A percentile compares a stretch with the other conserved stretches of the same genome.
These are phyloP conservation scores for Prionailurus bengalensis DNA, from an alignment of 2,113 vertebrate genomes.

Conservation along the genomic window DNA sequence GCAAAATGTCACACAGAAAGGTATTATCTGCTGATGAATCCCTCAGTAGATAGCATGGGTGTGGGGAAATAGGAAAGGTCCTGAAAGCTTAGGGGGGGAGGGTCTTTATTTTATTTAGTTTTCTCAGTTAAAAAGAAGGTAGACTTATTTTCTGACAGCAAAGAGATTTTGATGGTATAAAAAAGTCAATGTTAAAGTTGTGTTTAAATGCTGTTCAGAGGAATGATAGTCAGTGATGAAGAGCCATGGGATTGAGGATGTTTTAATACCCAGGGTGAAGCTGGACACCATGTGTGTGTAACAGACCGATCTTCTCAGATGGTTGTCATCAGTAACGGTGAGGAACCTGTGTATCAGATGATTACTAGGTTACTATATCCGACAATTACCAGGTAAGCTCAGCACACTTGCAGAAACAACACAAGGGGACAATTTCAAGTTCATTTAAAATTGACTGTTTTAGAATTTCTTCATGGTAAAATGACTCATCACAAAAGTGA, in stretches of 20 bases:
- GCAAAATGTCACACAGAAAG: neutral
- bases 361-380: neutral
- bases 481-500: neutral
- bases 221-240: neutral
- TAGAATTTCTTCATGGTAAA: neutral
- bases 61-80: neutral
- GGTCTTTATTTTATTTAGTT: neutral
- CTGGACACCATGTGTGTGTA: fast-evolving
- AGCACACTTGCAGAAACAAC: neutral
- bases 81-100: neutral
- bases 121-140: neutral
- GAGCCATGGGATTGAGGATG: neutral
- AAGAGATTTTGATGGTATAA: neutral
- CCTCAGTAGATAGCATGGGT: neutral
- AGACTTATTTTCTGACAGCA: neutral
- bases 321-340: neutral
- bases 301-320: neutral
- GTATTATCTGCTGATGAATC: neutral
- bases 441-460: neutral
- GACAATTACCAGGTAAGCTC: neutral
- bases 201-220: neutral
- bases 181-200: neutral
- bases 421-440: neutral
- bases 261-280: neutral
- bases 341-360: neutral